Evolutionary conservation across 2,888 invertebrate genomes (phyloP).

Genomic region (Drosophila mercatorum): DNA sequence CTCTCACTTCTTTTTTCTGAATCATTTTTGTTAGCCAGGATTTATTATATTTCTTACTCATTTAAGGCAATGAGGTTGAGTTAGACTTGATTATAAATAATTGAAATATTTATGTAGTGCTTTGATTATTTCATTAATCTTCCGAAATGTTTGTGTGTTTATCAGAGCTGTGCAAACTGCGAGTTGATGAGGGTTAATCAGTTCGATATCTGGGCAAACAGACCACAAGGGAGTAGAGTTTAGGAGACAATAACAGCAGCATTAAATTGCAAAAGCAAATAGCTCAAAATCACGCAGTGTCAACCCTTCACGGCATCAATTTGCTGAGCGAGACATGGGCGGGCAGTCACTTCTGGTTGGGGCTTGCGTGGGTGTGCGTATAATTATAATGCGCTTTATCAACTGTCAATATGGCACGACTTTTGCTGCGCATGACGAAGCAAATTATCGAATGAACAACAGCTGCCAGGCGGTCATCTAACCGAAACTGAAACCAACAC

Average conservation of each 20-base stretch:
- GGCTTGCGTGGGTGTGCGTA: conserved; percentile 2
- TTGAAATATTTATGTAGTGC: background rate
- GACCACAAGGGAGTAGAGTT: background rate
- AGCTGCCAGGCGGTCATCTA: conserved; percentile 35
- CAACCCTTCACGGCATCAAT: conserved; percentile 32
- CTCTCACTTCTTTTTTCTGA: background rate
- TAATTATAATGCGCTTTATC: conserved; percentile 58
- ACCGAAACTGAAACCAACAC: conserved; percentile 46
- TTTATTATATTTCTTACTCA: background rate
- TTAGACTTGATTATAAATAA: background rate
- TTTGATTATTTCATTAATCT: conserved; percentile 12
- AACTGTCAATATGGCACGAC: conserved; percentile 56
- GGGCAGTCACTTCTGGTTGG: background rate
- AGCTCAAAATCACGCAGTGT: conserved; percentile 21
- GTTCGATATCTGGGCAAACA: conserved; percentile 10
- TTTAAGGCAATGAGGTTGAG: background rate
- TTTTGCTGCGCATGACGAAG: conserved; percentile 41
- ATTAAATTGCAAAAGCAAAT: conserved; percentile 22
- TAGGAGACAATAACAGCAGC: background rate
- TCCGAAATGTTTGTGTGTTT: background rate
- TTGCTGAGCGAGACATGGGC: conserved; percentile 11
- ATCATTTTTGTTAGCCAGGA: background rate
- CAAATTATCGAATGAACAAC: conserved; percentile 43
- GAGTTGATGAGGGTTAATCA: conserved; percentile 37
- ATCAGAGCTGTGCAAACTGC: background rate